phyloP scores from a whole-genome alignment of 2,888 invertebrate species.

The Dryomyza anilis region DNA sequence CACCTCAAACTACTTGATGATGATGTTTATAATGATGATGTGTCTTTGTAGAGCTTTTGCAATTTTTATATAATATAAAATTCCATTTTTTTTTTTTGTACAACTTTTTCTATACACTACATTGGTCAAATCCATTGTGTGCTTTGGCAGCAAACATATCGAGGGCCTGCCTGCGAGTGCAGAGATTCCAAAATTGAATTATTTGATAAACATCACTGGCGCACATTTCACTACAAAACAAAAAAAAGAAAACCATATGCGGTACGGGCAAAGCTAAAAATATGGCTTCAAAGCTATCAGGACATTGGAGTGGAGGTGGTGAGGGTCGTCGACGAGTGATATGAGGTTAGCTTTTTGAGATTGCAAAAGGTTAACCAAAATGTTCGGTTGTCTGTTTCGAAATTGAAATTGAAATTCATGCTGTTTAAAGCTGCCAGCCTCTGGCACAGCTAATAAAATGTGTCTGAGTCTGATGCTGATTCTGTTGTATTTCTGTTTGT shows the following conservation, averaged over 20 bases:
- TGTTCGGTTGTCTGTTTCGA: not conserved
- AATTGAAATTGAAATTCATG: conserved; percentile 9
- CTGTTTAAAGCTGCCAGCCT: not conserved
- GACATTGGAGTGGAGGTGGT: not conserved
- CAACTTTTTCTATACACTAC: conserved; percentile 36
- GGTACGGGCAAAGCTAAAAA: too few relatives aligned
- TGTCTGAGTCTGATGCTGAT: too few relatives aligned
- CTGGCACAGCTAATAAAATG: not conserved
- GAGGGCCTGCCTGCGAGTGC: not conserved
- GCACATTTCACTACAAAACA: too few relatives aligned
- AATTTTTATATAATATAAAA: not conserved
- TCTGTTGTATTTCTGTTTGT: too few relatives aligned
- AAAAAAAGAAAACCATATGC: too few relatives aligned
- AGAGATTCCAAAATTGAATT: conserved; percentile 50
- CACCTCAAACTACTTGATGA: conserved; percentile 6
- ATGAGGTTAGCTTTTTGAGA: not conserved
- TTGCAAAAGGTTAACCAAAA: conserved; percentile 1
- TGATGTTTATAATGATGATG: conserved; percentile 7
- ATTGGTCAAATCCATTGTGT: conserved; percentile 45
- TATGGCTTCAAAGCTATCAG: too few relatives aligned
- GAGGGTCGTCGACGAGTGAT: too few relatives aligned
- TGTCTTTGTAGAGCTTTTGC: conserved; percentile 17
- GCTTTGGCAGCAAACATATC: not conserved
- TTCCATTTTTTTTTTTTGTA: not conserved
- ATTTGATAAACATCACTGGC: conserved; percentile 58